A percentile compares a stretch with the other conserved stretches of the same genome.
Conservation (phyloP, 2,797 vertebrate species). For the Chromobotia macracanthus region DNA sequence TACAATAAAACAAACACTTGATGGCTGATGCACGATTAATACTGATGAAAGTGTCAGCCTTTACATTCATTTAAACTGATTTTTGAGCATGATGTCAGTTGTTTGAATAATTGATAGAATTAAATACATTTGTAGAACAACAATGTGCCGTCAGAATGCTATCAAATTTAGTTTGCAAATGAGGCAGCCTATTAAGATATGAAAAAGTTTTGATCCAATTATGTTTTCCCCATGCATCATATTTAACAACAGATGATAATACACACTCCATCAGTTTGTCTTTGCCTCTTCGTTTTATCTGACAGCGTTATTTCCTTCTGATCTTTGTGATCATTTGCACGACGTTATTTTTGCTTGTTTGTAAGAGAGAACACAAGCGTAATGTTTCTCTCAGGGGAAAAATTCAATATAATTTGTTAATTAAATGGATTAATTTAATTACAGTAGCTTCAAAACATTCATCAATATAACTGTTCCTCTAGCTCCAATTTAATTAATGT, state of each 20-base stretch:
- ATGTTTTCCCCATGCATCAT: constrained; percentile 36
- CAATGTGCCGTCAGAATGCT: constrained; percentile 11
- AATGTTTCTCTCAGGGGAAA: constrained; percentile 79
- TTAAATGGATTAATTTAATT: constrained; percentile 88
- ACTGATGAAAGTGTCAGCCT: not conserved
- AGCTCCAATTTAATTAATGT: constrained; percentile 81
- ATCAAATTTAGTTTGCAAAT: constrained; percentile 36
- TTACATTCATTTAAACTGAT: not conserved
- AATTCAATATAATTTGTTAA: constrained; percentile 85
- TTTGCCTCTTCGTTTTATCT: constrained; percentile 72
- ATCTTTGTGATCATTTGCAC: constrained; percentile 77
- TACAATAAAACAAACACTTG: not conserved
- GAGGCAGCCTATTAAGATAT: constrained; percentile 41
- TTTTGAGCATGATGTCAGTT: constrained; percentile 9
- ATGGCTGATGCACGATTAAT: not conserved
- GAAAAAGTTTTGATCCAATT: constrained; percentile 38
- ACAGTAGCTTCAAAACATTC: constrained; percentile 82
- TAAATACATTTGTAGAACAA: constrained; percentile 14
- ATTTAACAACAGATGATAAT: constrained; percentile 37
- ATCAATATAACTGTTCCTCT: constrained; percentile 85
- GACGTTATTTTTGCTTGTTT: constrained; percentile 77
- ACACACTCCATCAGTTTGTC: constrained; percentile 51
- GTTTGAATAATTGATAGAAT: constrained; percentile 25
- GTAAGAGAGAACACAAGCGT: constrained; percentile 81
- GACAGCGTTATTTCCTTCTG: constrained; percentile 75